Evolutionary conservation across 2,113 vertebrate species (phyloP).

Genomic region (Poeciliopsis occidentalis): DNA sequence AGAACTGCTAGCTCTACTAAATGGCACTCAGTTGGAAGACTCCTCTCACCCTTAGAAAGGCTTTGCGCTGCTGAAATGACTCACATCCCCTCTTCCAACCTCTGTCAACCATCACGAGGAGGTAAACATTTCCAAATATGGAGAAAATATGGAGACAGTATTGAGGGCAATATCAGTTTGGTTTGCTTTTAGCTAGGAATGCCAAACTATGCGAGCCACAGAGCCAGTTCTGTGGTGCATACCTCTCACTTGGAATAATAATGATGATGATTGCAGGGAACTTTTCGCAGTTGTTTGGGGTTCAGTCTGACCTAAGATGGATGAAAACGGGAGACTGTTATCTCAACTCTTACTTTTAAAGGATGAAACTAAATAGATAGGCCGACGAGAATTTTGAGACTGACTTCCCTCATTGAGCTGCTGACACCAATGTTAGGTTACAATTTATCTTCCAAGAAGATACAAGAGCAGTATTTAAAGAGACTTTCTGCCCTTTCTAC

Average conservation of each 20-base stretch:
- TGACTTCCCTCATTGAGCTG: background rate
- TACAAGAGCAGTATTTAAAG: no score
- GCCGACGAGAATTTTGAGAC: background rate
- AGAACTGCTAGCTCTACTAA: constrained; percentile 54
- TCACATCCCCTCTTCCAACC: constrained; percentile 80
- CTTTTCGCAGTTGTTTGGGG: constrained; percentile 58
- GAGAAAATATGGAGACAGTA: constrained; percentile 87
- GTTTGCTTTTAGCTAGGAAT: constrained; percentile 84
- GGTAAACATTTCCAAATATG: constrained; percentile 99
- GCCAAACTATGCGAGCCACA: constrained; percentile 75
- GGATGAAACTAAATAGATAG: background rate
- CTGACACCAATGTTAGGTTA: background rate
- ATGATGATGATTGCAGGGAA: constrained; percentile 63
- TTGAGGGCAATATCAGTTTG: constrained; percentile 88
- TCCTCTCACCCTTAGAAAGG: constrained; percentile 68
- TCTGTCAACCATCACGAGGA: constrained; percentile 90
- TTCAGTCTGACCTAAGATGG: constrained; percentile 61
- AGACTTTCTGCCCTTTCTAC: no score
- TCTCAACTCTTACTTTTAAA: constrained; percentile 3
- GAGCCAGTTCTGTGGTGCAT: constrained; percentile 76
- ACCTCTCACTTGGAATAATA: constrained; percentile 72
- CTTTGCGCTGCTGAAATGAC: constrained; percentile 79
- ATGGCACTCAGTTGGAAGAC: constrained; percentile 61
- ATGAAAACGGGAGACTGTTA: constrained; percentile 23
- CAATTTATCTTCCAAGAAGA: background rate